A percentile compares a stretch with the other conserved stretches of the same genome.
Evolutionary conservation across 2,888 invertebrate genomes (phyloP).

Genomic region (Xanthia togata): DNA sequence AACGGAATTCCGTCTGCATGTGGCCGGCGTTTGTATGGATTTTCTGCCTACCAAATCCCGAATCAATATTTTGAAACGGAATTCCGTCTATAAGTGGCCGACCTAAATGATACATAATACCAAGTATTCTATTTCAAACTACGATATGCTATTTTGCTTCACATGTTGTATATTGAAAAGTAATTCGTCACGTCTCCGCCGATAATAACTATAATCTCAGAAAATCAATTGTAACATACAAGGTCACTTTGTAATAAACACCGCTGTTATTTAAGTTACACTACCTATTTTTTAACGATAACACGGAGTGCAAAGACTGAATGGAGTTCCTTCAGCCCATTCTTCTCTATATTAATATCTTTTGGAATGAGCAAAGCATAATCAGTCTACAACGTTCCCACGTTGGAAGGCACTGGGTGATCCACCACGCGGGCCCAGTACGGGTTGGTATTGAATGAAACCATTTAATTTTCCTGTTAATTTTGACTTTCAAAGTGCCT

Average conservation of each 20-base stretch:
- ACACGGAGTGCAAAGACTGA: neutral
- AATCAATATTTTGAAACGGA: no score
- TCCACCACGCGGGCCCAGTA: neutral
- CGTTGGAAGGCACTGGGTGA: neutral
- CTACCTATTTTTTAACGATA: conserved; percentile 2
- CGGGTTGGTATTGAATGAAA: neutral
- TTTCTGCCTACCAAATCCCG: no score
- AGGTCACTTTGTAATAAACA: conserved; percentile 42
- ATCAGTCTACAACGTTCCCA: neutral
- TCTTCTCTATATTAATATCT: neutral
- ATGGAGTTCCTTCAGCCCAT: neutral
- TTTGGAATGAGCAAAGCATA: neutral
- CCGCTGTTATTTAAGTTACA: conserved; percentile 2
- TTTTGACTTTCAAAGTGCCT: neutral
- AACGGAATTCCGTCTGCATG: no score
- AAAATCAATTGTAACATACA: conserved; percentile 56
- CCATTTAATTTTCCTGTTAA: neutral
- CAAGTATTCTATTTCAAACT: neutral
- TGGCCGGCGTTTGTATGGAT: no score
- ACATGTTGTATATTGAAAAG: conserved; percentile 44
- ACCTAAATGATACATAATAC: neutral
- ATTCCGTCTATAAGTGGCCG: no score
- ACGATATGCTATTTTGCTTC: conserved; percentile 22
- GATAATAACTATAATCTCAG: conserved; percentile 56
- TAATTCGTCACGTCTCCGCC: conserved; percentile 46